Evolutionary conservation across 2,888 invertebrate genomes (phyloP).

Genomic region (Pteria penguin): DNA sequence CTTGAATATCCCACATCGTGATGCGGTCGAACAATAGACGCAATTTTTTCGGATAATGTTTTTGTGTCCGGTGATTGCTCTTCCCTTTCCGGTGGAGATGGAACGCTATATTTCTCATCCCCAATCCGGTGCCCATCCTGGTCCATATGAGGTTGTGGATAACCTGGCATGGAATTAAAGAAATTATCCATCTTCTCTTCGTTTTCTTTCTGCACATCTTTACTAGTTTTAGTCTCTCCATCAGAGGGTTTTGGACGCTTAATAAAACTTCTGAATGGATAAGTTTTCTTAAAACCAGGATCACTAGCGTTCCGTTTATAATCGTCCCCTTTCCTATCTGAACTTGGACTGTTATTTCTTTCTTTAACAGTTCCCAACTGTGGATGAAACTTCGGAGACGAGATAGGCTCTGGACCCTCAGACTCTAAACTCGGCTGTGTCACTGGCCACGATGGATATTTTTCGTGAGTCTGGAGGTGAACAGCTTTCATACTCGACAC

Average conservation of each 20-base stretch:
- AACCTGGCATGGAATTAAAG: conserved; percentile 70
- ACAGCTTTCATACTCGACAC: conserved; percentile 85
- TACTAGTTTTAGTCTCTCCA: conserved; percentile 12
- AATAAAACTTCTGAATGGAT: conserved; percentile 34
- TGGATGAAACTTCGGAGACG: conserved; percentile 83
- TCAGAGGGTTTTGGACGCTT: conserved; percentile 35
- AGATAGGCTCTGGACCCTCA: conserved; percentile 79
- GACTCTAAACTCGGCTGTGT: conserved; percentile 81
- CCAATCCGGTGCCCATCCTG: conserved; percentile 84
- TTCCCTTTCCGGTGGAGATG: conserved; percentile 87
- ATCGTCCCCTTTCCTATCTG: conserved; percentile 64
- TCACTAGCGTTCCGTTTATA: conserved; percentile 68
- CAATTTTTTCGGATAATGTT: conserved; percentile 57
- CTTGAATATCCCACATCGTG: conserved; percentile 8
- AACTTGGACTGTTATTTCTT: conserved; percentile 79
- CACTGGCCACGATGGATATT: conserved; percentile 88
- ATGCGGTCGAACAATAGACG: conserved; percentile 50
- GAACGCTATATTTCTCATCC: conserved; percentile 85
- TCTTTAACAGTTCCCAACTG: conserved; percentile 83
- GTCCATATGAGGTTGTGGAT: conserved; percentile 81
- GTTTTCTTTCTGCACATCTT: conserved; percentile 23
- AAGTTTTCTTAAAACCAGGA: conserved; percentile 68
- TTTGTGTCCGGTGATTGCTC: conserved; percentile 57
- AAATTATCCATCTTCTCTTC: conserved; percentile 63
- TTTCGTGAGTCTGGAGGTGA: conserved; percentile 86